Evolutionary conservation across 2,888 invertebrate genomes (phyloP).

Genomic region (Lepetodrilus schrolli): DNA sequence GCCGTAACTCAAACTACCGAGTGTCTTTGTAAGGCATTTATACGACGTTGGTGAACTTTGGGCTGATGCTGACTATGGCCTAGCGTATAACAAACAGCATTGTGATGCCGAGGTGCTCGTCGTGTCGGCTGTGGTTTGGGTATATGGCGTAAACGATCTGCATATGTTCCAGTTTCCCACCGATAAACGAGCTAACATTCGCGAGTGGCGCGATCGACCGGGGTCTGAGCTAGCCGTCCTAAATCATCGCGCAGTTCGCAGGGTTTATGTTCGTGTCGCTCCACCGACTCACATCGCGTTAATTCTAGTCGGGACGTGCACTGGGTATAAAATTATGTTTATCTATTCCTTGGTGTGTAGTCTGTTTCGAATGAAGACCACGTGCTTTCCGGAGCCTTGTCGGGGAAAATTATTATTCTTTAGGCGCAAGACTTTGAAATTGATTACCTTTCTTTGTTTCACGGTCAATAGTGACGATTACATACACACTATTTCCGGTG

Average conservation of each 20-base stretch:
- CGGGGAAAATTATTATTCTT: not conserved
- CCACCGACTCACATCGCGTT: too few species aligned
- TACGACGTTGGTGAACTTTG: too few species aligned
- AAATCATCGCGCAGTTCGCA: not conserved
- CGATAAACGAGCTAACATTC: not conserved
- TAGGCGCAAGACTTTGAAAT: not conserved
- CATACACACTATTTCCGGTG: not conserved
- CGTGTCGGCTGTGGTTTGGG: not conserved
- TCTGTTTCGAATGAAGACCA: not conserved
- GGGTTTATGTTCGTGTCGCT: not conserved
- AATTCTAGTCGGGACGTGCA: not conserved
- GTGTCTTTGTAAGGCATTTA: too few species aligned
- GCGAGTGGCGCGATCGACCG: not conserved
- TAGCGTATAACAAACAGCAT: not conserved
- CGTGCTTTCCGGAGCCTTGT: not conserved
- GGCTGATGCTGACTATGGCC: too few species aligned
- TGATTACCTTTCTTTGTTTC: conserved; percentile 12
- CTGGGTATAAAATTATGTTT: not conserved
- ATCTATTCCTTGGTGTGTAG: not conserved
- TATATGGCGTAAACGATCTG: not conserved
- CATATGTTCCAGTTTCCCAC: not conserved
- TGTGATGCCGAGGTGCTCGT: not conserved
- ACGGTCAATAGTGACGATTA: not conserved
- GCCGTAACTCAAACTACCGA: conserved; percentile 7
- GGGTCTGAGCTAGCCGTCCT: not conserved